Evolutionary conservation across 2,888 invertebrate genomes (phyloP).

Genomic region (Orchesella flavescens): DNA sequence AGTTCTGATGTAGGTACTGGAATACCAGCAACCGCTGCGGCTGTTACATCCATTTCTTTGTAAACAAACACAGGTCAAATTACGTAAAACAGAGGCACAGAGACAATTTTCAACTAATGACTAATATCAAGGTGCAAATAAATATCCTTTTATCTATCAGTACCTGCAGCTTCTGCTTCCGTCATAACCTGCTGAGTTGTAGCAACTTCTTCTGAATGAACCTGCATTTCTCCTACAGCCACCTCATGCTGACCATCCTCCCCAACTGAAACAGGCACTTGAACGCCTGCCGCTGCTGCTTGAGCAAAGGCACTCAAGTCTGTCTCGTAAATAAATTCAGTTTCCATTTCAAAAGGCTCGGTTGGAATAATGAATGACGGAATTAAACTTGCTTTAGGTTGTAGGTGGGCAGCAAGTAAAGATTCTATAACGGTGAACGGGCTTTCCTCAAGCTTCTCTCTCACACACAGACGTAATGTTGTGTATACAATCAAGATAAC

Average conservation of each 20-base stretch:
- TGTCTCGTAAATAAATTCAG: constrained; percentile 69
- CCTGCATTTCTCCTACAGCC: constrained; percentile 33
- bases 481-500: too few species aligned
- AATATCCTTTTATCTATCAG: not conserved
- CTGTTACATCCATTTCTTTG: constrained; percentile 54
- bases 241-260: constrained; percentile 32
- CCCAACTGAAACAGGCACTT: constrained; percentile 52
- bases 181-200: constrained; percentile 54
- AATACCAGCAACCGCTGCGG: constrained; percentile 62
- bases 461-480: too few species aligned
- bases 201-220: constrained; percentile 48
- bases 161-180: constrained; percentile 49
- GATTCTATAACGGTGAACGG: too few species aligned
- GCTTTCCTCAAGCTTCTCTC: too few species aligned
- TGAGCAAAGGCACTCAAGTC: constrained; percentile 65
- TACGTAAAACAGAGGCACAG: not conserved
- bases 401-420: too few species aligned
- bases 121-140: not conserved
- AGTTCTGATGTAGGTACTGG: constrained; percentile 42
- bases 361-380: too few species aligned
- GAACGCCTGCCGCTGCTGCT: constrained; percentile 50
- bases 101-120: not conserved
- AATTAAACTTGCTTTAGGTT: constrained; percentile 18
- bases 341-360: constrained; percentile 59
- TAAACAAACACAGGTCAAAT: constrained; percentile 2